Evolutionary conservation across 2,113 vertebrate genomes (phyloP), one percentile per base, ranked within the genome.

Genomic region (Campylomormyrus tamandua): DNA sequence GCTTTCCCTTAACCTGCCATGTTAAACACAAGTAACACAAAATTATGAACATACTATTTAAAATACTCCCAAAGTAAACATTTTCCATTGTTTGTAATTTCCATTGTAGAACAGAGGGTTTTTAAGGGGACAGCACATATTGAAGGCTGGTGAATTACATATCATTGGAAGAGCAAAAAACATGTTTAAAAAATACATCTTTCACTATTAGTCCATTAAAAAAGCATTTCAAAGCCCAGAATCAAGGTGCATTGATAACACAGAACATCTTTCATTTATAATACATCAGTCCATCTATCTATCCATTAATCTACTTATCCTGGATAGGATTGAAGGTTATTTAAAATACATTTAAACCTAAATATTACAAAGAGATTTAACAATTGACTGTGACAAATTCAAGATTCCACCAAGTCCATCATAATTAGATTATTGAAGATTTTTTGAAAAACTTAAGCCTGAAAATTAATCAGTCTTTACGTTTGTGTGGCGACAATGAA

Each of bases 341-440:
- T 46, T 45, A 42, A 45, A 83, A 83, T 83, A 19, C 80, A 46
- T 46, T 83, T 45, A 11, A 84, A 84, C 45, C 24, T 84, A 84
- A 80, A 80, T 80, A 80, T 35, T 80, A 80, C 74, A 80, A 80
- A 31, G 77, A 83, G 77, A 83, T 83, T 83, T 83, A 83, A 39
- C 77, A 83, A 83, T 21, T 17, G 42, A 42, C 39, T 42, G 77
- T 83, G 21, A 83, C 77, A 86, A 49, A 87, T 13, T 31, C 24
- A 31, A 31, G 85, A 87, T 87, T 49, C 27, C 10, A 17, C 2
- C 21, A 48, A 8, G 49, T 87, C 50, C n/a, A 5, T 35, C 83
- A 85, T 39, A 80, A 80, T 80, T 80, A 80, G 13, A 80, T 42
- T 42, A 80, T 24, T 48, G 24, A 84, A 84, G 17, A 24, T 84